Evolutionary conservation across 2,797 vertebrate genomes (phyloP).

Genomic region (Sebastes minor): DNA sequence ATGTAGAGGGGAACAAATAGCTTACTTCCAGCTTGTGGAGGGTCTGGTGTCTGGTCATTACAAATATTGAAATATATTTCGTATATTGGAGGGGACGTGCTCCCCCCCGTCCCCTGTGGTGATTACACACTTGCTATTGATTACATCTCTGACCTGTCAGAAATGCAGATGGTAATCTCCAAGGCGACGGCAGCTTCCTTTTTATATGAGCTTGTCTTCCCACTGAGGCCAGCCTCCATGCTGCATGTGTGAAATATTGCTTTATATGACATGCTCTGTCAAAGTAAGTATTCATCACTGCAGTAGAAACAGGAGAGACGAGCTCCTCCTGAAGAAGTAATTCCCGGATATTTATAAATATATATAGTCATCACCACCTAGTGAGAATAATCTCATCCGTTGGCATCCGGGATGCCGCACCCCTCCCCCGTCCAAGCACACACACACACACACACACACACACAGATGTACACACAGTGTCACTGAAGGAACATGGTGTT

Average conservation of each 20-base stretch:
- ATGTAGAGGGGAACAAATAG: neutral
- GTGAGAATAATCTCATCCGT: conserved; percentile 22
- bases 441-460: neutral
- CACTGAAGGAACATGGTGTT: conserved; percentile 4
- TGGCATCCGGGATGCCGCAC: conserved; percentile 1
- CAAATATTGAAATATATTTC: neutral
- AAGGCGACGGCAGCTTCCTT: conserved; percentile 42
- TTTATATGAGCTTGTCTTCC: conserved; percentile 44
- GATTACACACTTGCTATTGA: conserved; percentile 43
- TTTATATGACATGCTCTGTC: conserved; percentile 64
- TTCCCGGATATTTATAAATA: conserved; percentile 16
- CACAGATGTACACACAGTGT: neutral
- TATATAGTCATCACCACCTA: neutral
- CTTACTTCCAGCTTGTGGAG: neutral
- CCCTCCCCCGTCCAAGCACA: neutral
- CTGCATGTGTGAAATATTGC: conserved; percentile 57
- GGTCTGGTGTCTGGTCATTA: neutral
- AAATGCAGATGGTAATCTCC: conserved; percentile 63
- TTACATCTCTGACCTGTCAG: conserved; percentile 71
- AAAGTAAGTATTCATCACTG: conserved; percentile 49
- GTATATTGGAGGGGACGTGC: neutral
- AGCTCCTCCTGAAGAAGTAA: conserved; percentile 27
- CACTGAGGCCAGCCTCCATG: conserved; percentile 21
- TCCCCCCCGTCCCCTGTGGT: neutral
- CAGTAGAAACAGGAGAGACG: conserved; percentile 21